Base-by-base conservation (phyloP, 2,888 invertebrate genomes). In the Mycogona germanica region DNA sequence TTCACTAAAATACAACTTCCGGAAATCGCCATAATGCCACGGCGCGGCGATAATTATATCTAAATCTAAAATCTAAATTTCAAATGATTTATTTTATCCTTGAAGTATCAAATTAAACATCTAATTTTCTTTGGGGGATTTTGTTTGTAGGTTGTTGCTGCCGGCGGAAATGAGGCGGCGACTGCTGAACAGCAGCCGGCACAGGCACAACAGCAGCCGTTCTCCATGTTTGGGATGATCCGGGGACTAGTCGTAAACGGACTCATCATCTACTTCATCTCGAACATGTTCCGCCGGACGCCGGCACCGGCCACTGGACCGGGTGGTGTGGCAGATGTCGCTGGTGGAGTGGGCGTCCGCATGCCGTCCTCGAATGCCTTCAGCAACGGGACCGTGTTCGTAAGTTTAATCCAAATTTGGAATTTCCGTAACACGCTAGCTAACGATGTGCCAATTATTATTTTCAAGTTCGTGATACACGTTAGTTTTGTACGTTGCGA, bases 221-320 rank as follows among this genome's bases (percentile, higher is more conserved):
- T 48, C 29, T 47, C 53, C 29, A 23, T 51, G 25, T 53, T 53
- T 48, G 48, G 48, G 40, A 47, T 53, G 53, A 49, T 53, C 12
- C 53, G 53, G 6, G 86, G 89, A 1, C 73, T 95, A 55, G 80
- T 92, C 45, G 76, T 95, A 51, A 78, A 95, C 63, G 91, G 85
- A 57, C 72, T 95, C 53, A 84, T 96, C 59, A 87, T 96, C 60
- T 96, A 95, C 71, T 88, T 92, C 66, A 84, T 96, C 40, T 85
- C 86, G 58, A 85, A 87, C 44, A 86, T 92, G 74, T 92, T 96
- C 67, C 78, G 88, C 47, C 77, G 80, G 61, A 65, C 68, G 6
- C 62, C 67, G n/a, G 64, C 71, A 50, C 55, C 56, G 26, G 55
- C 58, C 4, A 63, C 58, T 48, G 63, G 60, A 32, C 59, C 58